Evolutionary conservation across 2,113 vertebrate genomes (phyloP).

Genomic region (Felis chaus): DNA sequence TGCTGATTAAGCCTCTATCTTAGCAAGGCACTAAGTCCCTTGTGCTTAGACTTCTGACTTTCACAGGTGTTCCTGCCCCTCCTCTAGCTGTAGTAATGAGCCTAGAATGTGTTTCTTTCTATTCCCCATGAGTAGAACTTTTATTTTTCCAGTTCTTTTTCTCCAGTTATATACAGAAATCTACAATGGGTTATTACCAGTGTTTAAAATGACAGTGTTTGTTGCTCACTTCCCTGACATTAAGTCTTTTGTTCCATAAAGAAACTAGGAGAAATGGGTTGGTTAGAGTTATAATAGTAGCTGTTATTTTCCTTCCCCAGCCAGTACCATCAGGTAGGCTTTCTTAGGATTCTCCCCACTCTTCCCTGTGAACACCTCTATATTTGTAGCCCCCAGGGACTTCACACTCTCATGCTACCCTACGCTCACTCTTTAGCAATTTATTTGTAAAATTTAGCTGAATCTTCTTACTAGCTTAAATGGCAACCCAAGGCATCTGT

Average conservation of each 20-base stretch:
- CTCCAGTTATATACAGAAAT: not conserved
- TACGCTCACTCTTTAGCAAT: not conserved
- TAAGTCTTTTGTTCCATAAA: not conserved
- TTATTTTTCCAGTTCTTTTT: not conserved
- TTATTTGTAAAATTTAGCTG: not conserved
- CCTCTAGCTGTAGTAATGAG: not conserved
- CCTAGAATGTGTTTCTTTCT: not conserved
- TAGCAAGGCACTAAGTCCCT: not conserved
- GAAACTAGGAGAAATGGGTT: not conserved
- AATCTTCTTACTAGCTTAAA: not conserved
- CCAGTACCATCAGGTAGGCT: not conserved
- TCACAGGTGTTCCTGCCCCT: not conserved
- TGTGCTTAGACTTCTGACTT: not conserved
- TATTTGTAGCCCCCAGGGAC: not conserved
- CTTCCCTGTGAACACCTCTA: not conserved
- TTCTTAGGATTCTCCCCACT: not conserved
- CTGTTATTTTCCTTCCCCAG: not conserved
- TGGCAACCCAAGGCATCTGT: not conserved
- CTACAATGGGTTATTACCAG: not conserved
- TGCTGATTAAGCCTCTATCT: not conserved
- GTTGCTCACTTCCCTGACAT: not conserved
- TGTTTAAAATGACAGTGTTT: not conserved
- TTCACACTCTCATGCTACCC: not conserved
- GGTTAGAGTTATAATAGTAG: not conserved
- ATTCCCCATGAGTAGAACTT: not conserved